Percentiles rank a stretch among this genome's conserved stretches.
These are phyloP conservation scores for Aphyosemion australe DNA, from an alignment of 2,113 vertebrate genomes.

Conservation along the genomic window DNA sequence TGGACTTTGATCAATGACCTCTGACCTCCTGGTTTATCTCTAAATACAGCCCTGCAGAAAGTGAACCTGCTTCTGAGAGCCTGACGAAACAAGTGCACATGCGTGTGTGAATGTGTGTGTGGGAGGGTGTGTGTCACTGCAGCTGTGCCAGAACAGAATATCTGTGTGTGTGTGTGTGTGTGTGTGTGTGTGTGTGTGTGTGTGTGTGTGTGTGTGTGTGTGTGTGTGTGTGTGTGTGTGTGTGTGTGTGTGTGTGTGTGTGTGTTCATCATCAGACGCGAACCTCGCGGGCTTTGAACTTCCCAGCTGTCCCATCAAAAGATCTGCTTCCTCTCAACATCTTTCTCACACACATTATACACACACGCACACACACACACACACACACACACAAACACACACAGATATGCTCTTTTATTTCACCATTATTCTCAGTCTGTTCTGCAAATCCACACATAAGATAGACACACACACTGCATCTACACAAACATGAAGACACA, in stretches of 20 bases:
- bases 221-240: too few relatives aligned
- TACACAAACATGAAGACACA: not conserved
- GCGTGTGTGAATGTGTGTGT: conserved; percentile 12
- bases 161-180: not conserved
- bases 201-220: conserved; percentile 6
- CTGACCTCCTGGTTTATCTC: conserved; percentile 59
- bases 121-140: conserved; percentile 14
- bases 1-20: conserved; percentile 53
- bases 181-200: conserved; percentile 15
- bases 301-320: conserved; percentile 68
- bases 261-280: conserved; percentile 42
- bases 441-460: conserved; percentile 4
- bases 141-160: conserved; percentile 39
- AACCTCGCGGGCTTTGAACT: conserved; percentile 57
- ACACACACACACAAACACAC: not conserved
- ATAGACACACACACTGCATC: conserved; percentile 1
- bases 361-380: not conserved
- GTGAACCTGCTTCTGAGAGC: conserved; percentile 49
- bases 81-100: conserved; percentile 22
- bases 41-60: conserved; percentile 42
- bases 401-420: too few relatives aligned
- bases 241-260: too few relatives aligned
- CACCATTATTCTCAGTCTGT: conserved; percentile 22
- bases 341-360: not conserved
- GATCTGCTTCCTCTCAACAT: conserved; percentile 49